Base-by-base conservation (phyloP, 64 coral and sea anemone genomes). In the Montipora sp. region DNA sequence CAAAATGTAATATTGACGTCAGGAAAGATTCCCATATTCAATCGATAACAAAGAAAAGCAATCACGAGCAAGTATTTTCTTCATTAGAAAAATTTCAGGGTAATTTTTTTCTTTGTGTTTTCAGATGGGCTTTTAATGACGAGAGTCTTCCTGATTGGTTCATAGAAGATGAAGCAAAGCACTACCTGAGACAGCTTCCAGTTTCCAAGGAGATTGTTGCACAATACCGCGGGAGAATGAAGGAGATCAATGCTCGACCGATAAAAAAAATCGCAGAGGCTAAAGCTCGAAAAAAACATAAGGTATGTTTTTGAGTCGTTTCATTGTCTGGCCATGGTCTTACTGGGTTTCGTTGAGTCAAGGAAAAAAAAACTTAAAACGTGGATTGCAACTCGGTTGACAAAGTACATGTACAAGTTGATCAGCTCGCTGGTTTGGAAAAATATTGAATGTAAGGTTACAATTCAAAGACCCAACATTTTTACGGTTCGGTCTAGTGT, bases 211-310 rank as follows among this genome's bases (percentile, higher is more conserved):
- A 96, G 69, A 72, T 94, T 55, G 98, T 94, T 13, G 78, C 75
- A 8, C 94, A 99, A 47, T 99, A 99, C 57, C 89, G 86, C 36
- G 84, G 83, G 14, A 94, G 94, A 89, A 88, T 99, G 92, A 80
- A 94, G 27, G 98, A 99, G 79, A 99, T 99, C 20, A 96, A 99
- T 77, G 92, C 89, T 1, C 94, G 98, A 77, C 89, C 98, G 7
- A 94, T 99, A 45, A 99, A 99, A 90, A 99, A 99, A 77, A 89
- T 99, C 21, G 98, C 94, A 2, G 98, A 99, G 18, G 94, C 98
- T 5, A 99, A 99, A 80, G 98, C 94, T 13, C 89, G 94, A 53
- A 99, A 99, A 45, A 99, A 99, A 87, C 83, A 88, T 48, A 99
- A 94, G 92, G 96, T 98, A n/a, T 88, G 36, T 8, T 36, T 36